Percentiles rank a stretch among this genome's conserved stretches.
Conservation (phyloP, 2,888 invertebrate genomes). For the Xanthia icteritia region DNA sequence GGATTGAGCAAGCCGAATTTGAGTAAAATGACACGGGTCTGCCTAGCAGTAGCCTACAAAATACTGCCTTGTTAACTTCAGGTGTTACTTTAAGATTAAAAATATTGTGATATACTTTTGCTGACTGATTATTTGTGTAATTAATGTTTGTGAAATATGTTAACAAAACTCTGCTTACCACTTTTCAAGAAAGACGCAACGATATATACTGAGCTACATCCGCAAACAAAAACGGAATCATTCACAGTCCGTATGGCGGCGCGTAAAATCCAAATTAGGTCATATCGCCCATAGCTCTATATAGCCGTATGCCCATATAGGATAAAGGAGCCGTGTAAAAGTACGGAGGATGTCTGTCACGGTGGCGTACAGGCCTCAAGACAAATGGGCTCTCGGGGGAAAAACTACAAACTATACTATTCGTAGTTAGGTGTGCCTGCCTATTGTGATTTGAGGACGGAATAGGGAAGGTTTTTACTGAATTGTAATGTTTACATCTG, state of each 20-base stretch:
- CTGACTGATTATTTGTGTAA: neutral
- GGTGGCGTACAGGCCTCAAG: slow-evolving; percentile 38
- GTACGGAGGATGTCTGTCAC: slow-evolving; percentile 53
- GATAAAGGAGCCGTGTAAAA: slow-evolving; percentile 46
- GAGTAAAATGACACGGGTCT: neutral
- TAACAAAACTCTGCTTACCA: neutral
- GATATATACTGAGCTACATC: neutral
- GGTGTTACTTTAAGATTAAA: neutral
- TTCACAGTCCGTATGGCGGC: slow-evolving; percentile 38
- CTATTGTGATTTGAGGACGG: slow-evolving; percentile 3
- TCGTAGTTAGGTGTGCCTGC: slow-evolving; percentile 19
- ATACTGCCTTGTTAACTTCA: neutral
- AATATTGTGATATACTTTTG: neutral
- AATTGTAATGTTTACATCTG: neutral
- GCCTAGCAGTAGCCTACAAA: neutral
- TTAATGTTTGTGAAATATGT: neutral
- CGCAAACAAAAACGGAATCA: slow-evolving; percentile 26
- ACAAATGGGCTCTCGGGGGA: slow-evolving; percentile 58
- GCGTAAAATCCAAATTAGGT: slow-evolving; percentile 58
- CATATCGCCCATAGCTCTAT: slow-evolving; percentile 30
- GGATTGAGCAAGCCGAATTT: neutral
- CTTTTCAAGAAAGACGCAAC: neutral
- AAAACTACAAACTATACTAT: slow-evolving; percentile 54
- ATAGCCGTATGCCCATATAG: slow-evolving; percentile 36
- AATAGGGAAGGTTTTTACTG: slow-evolving; percentile 5